phyloP scores from a whole-genome alignment of 2,113 vertebrate species.

The Lophotis ruficrista region DNA sequence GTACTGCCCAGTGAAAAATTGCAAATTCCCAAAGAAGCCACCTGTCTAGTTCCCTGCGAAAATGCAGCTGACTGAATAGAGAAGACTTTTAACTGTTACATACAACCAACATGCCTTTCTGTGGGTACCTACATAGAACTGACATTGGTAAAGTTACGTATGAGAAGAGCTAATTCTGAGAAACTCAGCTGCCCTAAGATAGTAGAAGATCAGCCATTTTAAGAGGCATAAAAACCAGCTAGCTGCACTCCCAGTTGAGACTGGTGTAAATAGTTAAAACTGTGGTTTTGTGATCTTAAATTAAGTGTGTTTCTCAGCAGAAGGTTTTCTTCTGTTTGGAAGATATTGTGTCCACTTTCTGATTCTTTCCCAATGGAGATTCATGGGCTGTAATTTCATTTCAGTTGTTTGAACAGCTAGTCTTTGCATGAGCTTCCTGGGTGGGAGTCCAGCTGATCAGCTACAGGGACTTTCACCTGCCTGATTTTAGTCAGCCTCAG shows the following conservation, averaged over 20 bases:
- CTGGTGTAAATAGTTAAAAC: background rate
- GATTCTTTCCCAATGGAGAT: background rate
- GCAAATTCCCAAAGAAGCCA: background rate
- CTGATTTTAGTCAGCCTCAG: background rate
- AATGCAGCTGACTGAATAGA: background rate
- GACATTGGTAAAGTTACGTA: background rate
- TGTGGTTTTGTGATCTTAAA: background rate
- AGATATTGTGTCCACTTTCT: background rate
- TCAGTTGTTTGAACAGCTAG: background rate
- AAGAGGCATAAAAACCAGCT: background rate
- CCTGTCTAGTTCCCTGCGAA: background rate
- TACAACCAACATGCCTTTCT: background rate
- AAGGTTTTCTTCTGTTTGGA: background rate
- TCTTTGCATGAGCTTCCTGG: background rate
- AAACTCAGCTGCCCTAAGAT: background rate
- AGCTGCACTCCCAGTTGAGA: background rate
- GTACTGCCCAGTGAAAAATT: background rate
- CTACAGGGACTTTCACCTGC: background rate
- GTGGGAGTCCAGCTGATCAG: background rate
- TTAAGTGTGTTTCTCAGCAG: background rate
- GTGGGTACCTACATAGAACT: background rate
- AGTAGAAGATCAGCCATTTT: background rate
- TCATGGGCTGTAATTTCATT: background rate
- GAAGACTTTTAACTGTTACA: background rate
- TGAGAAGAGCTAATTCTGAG: background rate